These are phyloP conservation scores for Cryptocephalus moraei DNA, from an alignment of 2,888 invertebrate genomes.

Conservation along the genomic window DNA sequence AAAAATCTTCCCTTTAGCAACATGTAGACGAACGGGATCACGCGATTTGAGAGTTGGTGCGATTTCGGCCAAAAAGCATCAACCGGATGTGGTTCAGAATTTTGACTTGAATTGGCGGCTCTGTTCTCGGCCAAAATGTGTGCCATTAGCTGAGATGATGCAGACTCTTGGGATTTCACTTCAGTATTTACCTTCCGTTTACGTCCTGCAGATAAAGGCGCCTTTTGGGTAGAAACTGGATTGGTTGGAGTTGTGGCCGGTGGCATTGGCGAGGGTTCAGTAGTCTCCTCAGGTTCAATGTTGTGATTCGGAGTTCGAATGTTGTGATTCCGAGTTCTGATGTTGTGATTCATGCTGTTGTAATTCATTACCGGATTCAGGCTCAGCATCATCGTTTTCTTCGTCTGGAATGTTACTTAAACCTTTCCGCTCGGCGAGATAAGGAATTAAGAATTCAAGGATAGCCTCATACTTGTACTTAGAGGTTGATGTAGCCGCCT, in stretches of 20 bases:
- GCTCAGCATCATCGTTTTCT: conserved; percentile 2
- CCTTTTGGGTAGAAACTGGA: not conserved
- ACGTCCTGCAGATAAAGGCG: conserved; percentile 1
- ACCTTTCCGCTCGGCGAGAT: conserved; percentile 15
- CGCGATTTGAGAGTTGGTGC: conserved; percentile 14
- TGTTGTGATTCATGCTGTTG: conserved; percentile 1
- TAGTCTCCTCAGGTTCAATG: conserved; percentile 1
- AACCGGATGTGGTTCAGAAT: conserved; percentile 11
- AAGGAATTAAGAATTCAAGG: conserved; percentile 18
- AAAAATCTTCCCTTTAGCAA: conserved; percentile 15
- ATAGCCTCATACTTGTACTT: conserved; percentile 19
- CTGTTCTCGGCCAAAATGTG: conserved; percentile 12
- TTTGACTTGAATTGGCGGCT: not conserved
- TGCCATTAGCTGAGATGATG: conserved; percentile 15
- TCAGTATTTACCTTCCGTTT: conserved; percentile 1
- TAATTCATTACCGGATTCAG: no score
- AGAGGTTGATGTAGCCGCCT: conserved; percentile 10
- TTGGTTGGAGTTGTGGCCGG: conserved; percentile 1
- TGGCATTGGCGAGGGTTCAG: conserved; percentile 1
- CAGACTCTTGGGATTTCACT: conserved; percentile 9
- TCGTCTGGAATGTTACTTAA: conserved; percentile 12
- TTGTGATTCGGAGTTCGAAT: conserved; percentile 2
- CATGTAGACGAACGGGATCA: conserved; percentile 9
- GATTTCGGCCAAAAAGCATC: conserved; percentile 16
- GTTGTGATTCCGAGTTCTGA: not conserved